Base-by-base conservation (phyloP, 2,797 vertebrate species). In the Heteromormyrus szaboi region DNA sequence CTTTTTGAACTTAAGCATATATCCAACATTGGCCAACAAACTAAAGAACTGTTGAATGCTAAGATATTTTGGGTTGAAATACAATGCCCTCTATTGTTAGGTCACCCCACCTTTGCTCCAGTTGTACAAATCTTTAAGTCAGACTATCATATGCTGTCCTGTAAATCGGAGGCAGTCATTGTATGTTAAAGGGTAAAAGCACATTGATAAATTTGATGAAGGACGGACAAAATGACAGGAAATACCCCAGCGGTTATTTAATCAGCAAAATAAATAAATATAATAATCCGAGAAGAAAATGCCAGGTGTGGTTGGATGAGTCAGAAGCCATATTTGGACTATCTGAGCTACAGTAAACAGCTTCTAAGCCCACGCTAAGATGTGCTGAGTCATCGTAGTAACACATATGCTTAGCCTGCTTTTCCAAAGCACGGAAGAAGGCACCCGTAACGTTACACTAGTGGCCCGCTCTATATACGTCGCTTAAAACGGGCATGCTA, bases 401-500 rank as follows among this genome's bases (percentile, higher is more conserved):
- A 56, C 29, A 51, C 14, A 37, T 81, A 48, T 54, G 25, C 25
- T 54, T 54, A 53, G 50, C 48, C 87, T 37, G 46, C 3, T 41
- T 50, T 87, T 7, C 59, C 17, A 44, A 29, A 81, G 87, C 33
- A 19, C 3, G 4, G 14, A 54, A 33, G 14, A 44, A 54, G 68
- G 22, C 51, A 4, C 86, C 86, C 3, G 11, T 46, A 29, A 59
- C 53, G 29, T 17, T 29, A 14, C 7, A 4, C 37, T 9, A 88
- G 50, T 19, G 62, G 87, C 7, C 22, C 5, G 33, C 46, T 62
- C 50, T 50, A 19, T 33, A 54, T 25, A 12, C 11, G 48, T 2
- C 53, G 91, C 25, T 89, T 94, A 94, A 93, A 92, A 91, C 89
- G 85, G 91, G 90, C 1, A 94, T 95, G 92, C 81, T 96, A 95